These are phyloP conservation scores for Uloborus diversus DNA, from an alignment of 1,140 invertebrate species.

Conservation along the genomic window DNA sequence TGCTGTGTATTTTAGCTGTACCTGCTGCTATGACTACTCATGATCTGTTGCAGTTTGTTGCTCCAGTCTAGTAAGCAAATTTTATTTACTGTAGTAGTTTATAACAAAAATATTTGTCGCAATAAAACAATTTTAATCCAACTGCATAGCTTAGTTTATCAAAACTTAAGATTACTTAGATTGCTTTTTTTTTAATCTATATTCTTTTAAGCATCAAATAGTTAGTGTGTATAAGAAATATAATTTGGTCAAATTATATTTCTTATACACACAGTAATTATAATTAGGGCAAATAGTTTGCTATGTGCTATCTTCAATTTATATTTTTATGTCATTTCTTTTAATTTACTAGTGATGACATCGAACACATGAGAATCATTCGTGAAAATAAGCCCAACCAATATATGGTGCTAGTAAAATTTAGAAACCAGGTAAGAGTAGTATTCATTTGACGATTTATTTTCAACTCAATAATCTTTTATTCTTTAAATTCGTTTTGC, in stretches of 20 bases:
- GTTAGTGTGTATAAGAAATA: background rate
- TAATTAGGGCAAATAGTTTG: too few species aligned
- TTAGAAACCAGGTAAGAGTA: slow-evolving; percentile 71
- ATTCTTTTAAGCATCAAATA: background rate
- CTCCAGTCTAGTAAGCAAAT: slow-evolving; percentile 76
- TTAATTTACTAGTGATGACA: slow-evolving; percentile 73
- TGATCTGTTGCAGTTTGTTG: slow-evolving; percentile 93
- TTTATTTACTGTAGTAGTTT: background rate
- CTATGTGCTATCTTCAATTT: too few species aligned
- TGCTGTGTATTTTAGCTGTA: slow-evolving; percentile 89
- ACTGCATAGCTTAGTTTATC: too few species aligned
- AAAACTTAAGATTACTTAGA: background rate
- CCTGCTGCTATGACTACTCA: slow-evolving; percentile 92
- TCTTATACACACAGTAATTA: too few species aligned
- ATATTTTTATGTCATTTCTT: too few species aligned
- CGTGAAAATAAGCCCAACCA: slow-evolving; percentile 87
- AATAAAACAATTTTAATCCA: too few species aligned
- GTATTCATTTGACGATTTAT: slow-evolving; percentile 1
- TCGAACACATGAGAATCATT: slow-evolving; percentile 91
- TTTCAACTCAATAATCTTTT: background rate
- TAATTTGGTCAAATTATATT: background rate
- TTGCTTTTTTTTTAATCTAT: background rate
- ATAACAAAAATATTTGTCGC: too few species aligned
- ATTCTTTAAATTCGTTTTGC: background rate
- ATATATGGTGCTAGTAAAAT: slow-evolving; percentile 95